Evolutionary conservation across 2,888 invertebrate genomes (phyloP).

Genomic region (Stegophylla sp.): DNA sequence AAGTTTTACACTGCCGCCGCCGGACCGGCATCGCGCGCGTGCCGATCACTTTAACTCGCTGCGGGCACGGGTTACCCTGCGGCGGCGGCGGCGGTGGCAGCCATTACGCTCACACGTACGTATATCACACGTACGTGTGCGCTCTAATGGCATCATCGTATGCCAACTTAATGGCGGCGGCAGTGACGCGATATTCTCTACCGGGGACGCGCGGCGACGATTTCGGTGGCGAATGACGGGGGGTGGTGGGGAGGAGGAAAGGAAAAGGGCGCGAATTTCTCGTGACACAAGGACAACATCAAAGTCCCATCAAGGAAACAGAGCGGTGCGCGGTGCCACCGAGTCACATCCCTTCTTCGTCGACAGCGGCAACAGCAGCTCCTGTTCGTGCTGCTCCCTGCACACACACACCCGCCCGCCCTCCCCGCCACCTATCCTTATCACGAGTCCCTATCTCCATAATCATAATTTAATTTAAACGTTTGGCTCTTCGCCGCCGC

Average conservation of each 20-base stretch:
- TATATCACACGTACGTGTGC: not conserved
- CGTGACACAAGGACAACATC: constrained; percentile 32
- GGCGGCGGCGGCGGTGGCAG: too few species aligned
- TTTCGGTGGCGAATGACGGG: too few species aligned
- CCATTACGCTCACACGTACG: not conserved
- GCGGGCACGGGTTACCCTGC: not conserved
- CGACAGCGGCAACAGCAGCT: too few species aligned
- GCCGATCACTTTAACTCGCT: not conserved
- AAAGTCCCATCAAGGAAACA: constrained; percentile 29
- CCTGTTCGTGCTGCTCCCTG: not conserved
- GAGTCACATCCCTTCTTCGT: not conserved
- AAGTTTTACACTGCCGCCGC: not conserved
- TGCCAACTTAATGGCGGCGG: constrained; percentile 2
- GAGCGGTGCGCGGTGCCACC: not conserved
- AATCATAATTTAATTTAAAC: constrained; percentile 36
- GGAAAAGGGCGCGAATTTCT: constrained; percentile 16
- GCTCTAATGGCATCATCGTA: constrained; percentile 10
- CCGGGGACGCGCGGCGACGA: too few species aligned
- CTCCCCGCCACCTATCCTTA: not conserved
- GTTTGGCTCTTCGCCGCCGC: not conserved
- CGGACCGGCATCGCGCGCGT: too few species aligned
- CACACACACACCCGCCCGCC: too few species aligned
- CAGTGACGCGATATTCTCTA: not conserved
- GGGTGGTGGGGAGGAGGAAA: not conserved
- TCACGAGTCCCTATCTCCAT: not conserved